Evolutionary conservation across 2,113 vertebrate species (phyloP).

Genomic region (Pomatorhinus ruficollis): DNA sequence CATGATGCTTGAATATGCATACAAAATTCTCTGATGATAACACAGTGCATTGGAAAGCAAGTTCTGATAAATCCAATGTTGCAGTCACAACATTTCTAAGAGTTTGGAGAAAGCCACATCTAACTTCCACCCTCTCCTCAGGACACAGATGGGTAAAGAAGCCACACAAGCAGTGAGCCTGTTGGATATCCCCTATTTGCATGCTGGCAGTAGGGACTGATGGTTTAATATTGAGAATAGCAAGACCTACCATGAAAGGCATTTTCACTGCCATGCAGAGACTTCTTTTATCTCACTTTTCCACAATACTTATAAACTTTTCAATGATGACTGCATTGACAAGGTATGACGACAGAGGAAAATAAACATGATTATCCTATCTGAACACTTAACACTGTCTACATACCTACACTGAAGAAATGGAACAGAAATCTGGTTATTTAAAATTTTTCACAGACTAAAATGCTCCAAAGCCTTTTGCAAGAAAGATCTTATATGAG

Average conservation of each 20-base stretch:
- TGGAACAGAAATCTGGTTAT: neutral
- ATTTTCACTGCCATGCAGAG: neutral
- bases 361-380: neutral
- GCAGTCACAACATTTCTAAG: neutral
- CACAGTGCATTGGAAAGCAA: neutral
- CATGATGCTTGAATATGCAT: neutral
- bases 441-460: neutral
- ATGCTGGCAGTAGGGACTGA: neutral
- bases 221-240: neutral
- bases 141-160: neutral
- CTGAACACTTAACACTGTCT: neutral
- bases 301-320: neutral
- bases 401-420: neutral
- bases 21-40: neutral
- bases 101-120: neutral
- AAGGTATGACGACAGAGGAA: neutral
- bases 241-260: neutral
- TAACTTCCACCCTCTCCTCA: neutral
- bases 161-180: neutral
- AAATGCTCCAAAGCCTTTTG: neutral
- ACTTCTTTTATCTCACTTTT: neutral
- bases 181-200: neutral
- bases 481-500: neutral
- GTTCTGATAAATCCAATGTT: neutral
- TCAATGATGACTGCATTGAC: neutral